Evolutionary conservation across 2,113 vertebrate genomes (phyloP).

Genomic region (Nothoprocta perdicaria): DNA sequence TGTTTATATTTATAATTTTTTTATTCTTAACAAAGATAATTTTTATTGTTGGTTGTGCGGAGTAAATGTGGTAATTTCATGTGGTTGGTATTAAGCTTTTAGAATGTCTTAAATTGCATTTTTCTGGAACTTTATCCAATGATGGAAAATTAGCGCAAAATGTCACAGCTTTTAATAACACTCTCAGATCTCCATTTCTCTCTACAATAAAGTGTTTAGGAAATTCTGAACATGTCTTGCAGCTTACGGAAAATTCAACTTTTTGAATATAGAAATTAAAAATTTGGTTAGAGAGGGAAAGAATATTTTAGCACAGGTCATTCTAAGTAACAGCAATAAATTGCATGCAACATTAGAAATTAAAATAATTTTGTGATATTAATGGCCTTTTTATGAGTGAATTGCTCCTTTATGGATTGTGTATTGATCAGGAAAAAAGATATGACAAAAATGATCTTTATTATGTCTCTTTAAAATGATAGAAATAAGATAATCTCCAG

Average conservation of each 20-base stretch:
- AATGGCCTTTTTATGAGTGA: conserved; percentile 56
- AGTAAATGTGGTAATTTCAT: conserved; percentile 50
- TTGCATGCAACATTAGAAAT: conserved; percentile 39
- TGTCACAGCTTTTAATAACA: conserved; percentile 62
- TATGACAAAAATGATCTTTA: conserved; percentile 66
- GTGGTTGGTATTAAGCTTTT: conserved; percentile 50
- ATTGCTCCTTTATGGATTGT: conserved; percentile 66
- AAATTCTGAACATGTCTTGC: conserved; percentile 59
- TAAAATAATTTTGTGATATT: conserved; percentile 52
- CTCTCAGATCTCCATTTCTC: conserved; percentile 49
- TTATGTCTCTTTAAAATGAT: conserved; percentile 67
- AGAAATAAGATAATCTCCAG: conserved; percentile 68
- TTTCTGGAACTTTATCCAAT: conserved; percentile 52
- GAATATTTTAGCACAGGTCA: conserved; percentile 27
- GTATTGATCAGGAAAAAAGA: conserved; percentile 58
- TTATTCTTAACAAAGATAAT: conserved; percentile 29
- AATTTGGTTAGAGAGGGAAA: not conserved
- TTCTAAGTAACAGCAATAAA: conserved; percentile 56
- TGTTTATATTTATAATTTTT: not conserved
- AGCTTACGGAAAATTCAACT: conserved; percentile 58
- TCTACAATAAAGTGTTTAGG: conserved; percentile 66
- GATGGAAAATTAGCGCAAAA: conserved; percentile 68
- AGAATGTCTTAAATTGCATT: conserved; percentile 56
- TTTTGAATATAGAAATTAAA: conserved; percentile 56
- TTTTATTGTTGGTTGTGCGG: conserved; percentile 51